These are phyloP conservation scores for Centruroides vittatus DNA, from an alignment of 1,140 invertebrate species.

Conservation along the genomic window DNA sequence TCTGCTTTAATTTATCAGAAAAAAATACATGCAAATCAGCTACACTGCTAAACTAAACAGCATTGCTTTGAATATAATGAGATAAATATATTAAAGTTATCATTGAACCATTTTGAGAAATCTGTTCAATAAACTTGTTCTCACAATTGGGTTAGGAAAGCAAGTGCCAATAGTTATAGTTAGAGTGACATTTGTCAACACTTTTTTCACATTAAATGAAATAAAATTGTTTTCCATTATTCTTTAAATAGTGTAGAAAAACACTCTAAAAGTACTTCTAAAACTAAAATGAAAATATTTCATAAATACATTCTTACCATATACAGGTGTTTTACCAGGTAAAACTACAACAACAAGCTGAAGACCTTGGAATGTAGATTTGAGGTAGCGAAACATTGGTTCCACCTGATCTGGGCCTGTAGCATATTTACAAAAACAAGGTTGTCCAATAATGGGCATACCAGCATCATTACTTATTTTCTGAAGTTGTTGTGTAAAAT, in stretches of 20 bases:
- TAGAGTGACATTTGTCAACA: too few species aligned
- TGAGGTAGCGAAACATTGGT: conserved; percentile 99
- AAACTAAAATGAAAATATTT: not conserved
- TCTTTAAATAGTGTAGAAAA: not conserved
- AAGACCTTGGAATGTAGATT: conserved; percentile 84
- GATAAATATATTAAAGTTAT: too few species aligned
- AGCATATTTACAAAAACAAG: conserved; percentile 99
- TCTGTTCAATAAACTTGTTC: too few species aligned
- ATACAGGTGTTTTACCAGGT: conserved; percentile 98
- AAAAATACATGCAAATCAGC: too few species aligned
- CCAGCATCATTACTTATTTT: conserved; percentile 99
- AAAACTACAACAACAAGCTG: conserved; percentile 96
- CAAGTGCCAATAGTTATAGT: too few species aligned
- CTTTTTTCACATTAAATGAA: too few species aligned
- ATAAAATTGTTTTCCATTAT: too few species aligned
- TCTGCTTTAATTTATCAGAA: too few species aligned
- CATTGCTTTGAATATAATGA: too few species aligned
- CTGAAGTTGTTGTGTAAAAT: conserved; percentile 93
- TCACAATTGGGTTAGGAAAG: too few species aligned
- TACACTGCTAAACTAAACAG: too few species aligned
- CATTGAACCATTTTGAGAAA: too few species aligned
- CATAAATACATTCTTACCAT: conserved; percentile 36
- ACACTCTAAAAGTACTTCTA: not conserved
- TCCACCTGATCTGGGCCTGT: conserved; percentile 99
- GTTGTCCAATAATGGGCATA: conserved; percentile 94